Conservation (phyloP, 2,797 vertebrate species). For the Ctenopoma kingsleyae region DNA sequence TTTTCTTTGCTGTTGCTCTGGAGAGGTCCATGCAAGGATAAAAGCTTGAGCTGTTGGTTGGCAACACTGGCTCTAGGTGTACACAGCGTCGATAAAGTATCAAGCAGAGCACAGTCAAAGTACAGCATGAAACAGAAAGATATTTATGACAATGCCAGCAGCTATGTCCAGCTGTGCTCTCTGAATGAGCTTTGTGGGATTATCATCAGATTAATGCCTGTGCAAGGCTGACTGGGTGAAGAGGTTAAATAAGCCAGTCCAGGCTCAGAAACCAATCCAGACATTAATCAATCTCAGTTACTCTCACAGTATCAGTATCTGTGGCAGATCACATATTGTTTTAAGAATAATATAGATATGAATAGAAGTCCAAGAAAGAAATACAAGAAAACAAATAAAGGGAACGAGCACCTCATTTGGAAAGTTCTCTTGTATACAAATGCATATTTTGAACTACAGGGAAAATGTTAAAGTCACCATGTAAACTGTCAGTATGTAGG, state of each 20-base stretch:
- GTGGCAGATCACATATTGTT: conserved; percentile 1
- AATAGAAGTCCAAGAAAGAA: conserved; percentile 1
- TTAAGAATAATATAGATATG: neutral
- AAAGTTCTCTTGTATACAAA: neutral
- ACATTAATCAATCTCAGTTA: conserved; percentile 38
- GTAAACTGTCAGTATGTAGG: too few relatives aligned
- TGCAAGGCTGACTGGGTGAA: conserved; percentile 61
- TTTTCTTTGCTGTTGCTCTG: conserved; percentile 87
- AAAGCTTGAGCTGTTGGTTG: conserved; percentile 72
- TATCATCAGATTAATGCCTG: conserved; percentile 80
- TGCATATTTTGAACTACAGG: too few relatives aligned
- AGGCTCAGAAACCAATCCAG: conserved; percentile 55
- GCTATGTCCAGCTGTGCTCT: conserved; percentile 76
- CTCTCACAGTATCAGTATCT: conserved; percentile 21
- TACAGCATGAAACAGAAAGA: conserved; percentile 50
- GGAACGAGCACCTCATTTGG: neutral
- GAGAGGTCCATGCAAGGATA: conserved; percentile 85
- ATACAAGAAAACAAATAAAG: neutral
- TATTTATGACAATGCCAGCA: conserved; percentile 70
- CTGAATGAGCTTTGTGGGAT: conserved; percentile 76
- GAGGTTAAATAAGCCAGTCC: conserved; percentile 71
- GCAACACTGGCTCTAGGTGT: conserved; percentile 81
- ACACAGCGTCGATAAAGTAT: conserved; percentile 67
- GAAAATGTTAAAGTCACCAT: too few relatives aligned
- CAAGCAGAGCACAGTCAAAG: conserved; percentile 37